Base-by-base conservation (phyloP, 1,140 invertebrate species). In the Drosophila lini region DNA sequence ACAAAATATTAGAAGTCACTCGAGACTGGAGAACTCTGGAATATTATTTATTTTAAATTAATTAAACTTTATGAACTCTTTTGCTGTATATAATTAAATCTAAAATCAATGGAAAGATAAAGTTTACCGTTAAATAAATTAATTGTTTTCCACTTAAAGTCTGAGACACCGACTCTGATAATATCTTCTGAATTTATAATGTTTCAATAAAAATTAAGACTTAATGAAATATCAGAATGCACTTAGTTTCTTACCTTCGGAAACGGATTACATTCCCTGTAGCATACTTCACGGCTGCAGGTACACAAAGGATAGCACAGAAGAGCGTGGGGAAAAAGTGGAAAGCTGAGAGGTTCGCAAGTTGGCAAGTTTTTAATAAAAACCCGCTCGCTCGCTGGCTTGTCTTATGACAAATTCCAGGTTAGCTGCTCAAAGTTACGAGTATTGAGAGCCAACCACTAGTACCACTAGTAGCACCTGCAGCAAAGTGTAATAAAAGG, bases 331-430 rank as follows among this genome's bases (percentile, higher is more conserved):
- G 56, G 7, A 16, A 45, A 55, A 36, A 74, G 40, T 13, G 59
- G 69, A 74, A 63, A 74, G 59, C 40, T 41, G 71, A 53, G 71
- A 63, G 55, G 47, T 47, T 69, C n/a, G 15, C 53, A 58, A 40
- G 75, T 57, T 79, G 44, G 40, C 50, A 73, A 77, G 83, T 80
- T 88, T 86, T 83, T 88, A 86, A 80, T 88, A 88, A 86, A 86
- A 86, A 76, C 76, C 42, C 53, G 48, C 45, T 67, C 31, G 42
- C 42, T 48, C 25, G 16, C 78, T 47, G 45, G 22, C 78, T 47
- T 53, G 52, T 64, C 81, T 86, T 88, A 83, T 86, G 80, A 82
- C 75, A 88, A 80, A 86, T 88, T 86, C 69, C 78, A 31, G 45
- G 58, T 77, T 77, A 62, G 63, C 67, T 62, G 38, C 56, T 38